Evolutionary conservation across 2,888 invertebrate genomes (phyloP), one percentile per base, ranked within the genome.

Genomic region (Diarsia rubi): DNA sequence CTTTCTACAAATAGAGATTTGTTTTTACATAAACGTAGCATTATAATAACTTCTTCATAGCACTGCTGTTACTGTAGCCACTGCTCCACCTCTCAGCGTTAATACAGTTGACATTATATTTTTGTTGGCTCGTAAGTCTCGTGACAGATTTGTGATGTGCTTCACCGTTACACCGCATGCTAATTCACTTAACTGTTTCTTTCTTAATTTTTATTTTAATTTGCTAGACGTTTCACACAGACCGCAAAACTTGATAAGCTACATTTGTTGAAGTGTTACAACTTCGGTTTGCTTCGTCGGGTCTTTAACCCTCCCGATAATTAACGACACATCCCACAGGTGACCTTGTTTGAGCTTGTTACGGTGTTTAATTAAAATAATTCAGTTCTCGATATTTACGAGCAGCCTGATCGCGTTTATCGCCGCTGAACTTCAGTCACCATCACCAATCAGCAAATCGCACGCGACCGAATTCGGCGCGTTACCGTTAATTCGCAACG

Each of bases 401-500:
- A 73, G 42, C 76, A 14, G 64, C 60, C 59, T 69, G 70, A 79
- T 73, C 75, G 78, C 45, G 65, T 71, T 75, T 78, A 83, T 80
- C 81, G 74, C 82, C 70, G 63, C 75, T 76, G 82, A 80, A 81
- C 73, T 78, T 85, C 77, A 77, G 83, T 70, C 73, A 83, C 78
- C 83, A 75, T 70, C 73, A 83, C 78, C 83, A 75, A 87, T 85
- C 79, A 82, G 76, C 59, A 73, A 68, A 81, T 78, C 83, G 75
- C 81, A 83, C 69, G 88, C 89, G 92, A 88, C 90, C 92, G 91
- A 94, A 92, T 95, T 96, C 92, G 95, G 92, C 86, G 81, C 86
- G 90, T 91, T 93, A 94, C 95, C 93, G 95, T 95, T 95, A 95
- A 93, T 90, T 88, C 88, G 86, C 87, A 79, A 79, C 84, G 87